Conservation (phyloP, 1,140 invertebrate genomes). For the Proctacanthus coquilletti region DNA sequence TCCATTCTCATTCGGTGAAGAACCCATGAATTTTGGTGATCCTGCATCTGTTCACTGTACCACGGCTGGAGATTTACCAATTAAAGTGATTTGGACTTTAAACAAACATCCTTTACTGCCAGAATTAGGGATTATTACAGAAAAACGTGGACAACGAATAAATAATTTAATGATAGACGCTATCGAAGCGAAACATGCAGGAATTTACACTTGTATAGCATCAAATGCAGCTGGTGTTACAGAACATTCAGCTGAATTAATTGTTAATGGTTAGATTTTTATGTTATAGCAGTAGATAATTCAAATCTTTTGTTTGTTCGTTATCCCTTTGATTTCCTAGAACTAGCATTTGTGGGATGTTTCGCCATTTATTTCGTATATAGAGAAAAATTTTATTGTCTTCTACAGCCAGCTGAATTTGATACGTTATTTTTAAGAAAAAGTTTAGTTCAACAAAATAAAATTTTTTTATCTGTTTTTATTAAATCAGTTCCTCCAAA, state of each 20-base stretch:
- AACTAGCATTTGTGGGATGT: too few species aligned
- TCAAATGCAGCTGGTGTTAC: conserved; percentile 41
- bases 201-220: conserved; percentile 56
- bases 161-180: conserved; percentile 36
- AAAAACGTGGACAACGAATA: conserved; percentile 32
- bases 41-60: conserved; percentile 51
- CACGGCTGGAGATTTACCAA: conserved; percentile 55
- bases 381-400: too few species aligned
- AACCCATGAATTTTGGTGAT: conserved; percentile 51
- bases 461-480: conserved; percentile 2
- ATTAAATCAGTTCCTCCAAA: conserved; percentile 37
- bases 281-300: background rate
- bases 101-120: conserved; percentile 30
- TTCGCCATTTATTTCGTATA: too few species aligned
- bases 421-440: conserved; percentile 7
- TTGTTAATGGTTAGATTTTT: conserved; percentile 35
- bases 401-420: too few species aligned
- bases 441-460: background rate
- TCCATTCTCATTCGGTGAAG: conserved; percentile 46
- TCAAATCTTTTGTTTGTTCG: background rate
- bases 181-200: conserved; percentile 42
- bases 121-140: conserved; percentile 18
- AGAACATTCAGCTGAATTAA: conserved; percentile 35
- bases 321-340: too few species aligned
- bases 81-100: conserved; percentile 57